Conservation (phyloP, 2,113 vertebrate genomes). For the Chiloscyllium plagiosum region DNA sequence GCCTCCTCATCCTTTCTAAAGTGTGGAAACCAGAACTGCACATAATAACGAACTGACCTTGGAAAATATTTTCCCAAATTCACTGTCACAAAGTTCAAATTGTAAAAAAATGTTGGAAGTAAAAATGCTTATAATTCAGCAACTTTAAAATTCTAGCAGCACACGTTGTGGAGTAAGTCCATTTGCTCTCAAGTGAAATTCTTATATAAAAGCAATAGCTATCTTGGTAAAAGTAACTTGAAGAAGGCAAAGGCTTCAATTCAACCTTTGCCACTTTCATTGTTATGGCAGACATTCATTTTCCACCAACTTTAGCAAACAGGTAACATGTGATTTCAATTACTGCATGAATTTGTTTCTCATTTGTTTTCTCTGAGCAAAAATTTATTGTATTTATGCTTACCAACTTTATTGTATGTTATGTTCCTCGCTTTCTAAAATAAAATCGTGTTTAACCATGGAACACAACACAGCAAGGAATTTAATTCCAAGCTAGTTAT, state of each 20-base stretch:
- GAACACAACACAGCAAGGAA: not conserved
- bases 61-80: not conserved
- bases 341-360: conserved; percentile 16
- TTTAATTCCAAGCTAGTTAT: conserved; percentile 1
- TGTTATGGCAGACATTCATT: not conserved
- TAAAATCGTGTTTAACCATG: not conserved
- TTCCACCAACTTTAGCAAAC: not conserved
- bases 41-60: not conserved
- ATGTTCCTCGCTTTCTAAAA: not conserved
- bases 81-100: not conserved
- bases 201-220: conserved; percentile 19
- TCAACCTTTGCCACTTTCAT: conserved; percentile 18
- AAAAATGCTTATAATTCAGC: not conserved
- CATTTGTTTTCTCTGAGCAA: not conserved
- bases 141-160: not conserved
- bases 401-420: not conserved
- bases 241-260: conserved; percentile 3
- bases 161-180: not conserved
- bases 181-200: not conserved
- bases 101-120: not conserved
- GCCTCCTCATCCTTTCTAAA: too few relatives aligned
- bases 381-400: not conserved
- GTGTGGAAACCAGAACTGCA: too few relatives aligned
- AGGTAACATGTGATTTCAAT: not conserved
- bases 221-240: not conserved